Conservation (phyloP, 1,140 invertebrate genomes). For the Bicyclus anynana region DNA sequence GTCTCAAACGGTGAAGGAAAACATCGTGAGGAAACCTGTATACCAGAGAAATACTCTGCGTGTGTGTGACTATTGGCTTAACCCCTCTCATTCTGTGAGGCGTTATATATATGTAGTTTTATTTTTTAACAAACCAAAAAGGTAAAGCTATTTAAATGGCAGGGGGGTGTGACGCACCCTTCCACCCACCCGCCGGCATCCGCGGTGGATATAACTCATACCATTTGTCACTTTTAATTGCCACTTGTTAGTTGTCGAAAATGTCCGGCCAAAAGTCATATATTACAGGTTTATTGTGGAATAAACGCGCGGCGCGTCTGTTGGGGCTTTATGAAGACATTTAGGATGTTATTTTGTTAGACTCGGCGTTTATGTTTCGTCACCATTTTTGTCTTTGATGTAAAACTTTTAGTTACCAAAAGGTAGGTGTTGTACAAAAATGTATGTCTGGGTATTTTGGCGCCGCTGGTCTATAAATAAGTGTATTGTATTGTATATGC, state of each 20-base stretch:
- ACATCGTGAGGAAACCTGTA: no score
- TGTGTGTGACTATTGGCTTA: no score
- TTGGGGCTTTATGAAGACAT: conserved; percentile 55
- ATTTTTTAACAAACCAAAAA: no score
- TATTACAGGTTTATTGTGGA: conserved; percentile 72
- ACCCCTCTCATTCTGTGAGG: no score
- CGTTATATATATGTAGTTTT: no score
- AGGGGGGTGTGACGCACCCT: no score
- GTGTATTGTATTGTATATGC: no score
- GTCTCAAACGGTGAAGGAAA: no score
- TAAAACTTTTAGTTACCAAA: conserved; percentile 30
- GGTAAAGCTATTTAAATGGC: no score
- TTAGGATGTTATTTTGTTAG: conserved; percentile 42
- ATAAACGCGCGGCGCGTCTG: conserved; percentile 43
- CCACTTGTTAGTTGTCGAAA: conserved; percentile 69
- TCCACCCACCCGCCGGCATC: conserved; percentile 22
- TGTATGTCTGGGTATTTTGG: not conserved
- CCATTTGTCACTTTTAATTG: conserved; percentile 77
- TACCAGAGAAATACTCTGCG: no score
- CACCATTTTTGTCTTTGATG: conserved; percentile 55
- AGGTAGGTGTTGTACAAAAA: not conserved
- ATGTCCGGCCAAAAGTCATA: conserved; percentile 57
- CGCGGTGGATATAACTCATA: conserved; percentile 53
- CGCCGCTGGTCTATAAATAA: not conserved
- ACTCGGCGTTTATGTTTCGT: conserved; percentile 59